A percentile compares a stretch with the other conserved stretches of the same genome.
Conservation (phyloP, 2,113 vertebrate genomes). For the Dissostichus mawsoni region DNA sequence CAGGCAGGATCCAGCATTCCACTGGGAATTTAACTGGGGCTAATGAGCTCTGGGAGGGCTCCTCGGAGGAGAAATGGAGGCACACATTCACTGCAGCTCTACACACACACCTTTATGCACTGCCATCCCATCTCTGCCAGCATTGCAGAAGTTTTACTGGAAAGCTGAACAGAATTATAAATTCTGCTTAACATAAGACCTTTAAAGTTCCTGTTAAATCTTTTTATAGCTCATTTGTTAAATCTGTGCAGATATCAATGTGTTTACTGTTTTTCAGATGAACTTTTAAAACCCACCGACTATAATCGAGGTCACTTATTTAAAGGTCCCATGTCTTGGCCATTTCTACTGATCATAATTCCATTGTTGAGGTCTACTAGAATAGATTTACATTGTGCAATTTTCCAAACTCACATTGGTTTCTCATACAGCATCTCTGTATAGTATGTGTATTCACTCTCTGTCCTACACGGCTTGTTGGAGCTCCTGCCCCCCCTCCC, state of each 20-base stretch:
- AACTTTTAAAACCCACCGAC: too few relatives aligned
- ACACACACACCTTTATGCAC: conserved; percentile 9
- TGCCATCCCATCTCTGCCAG: neutral
- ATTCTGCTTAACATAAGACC: neutral
- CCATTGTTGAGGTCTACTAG: too few relatives aligned
- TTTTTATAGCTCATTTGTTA: neutral
- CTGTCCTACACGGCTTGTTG: too few relatives aligned
- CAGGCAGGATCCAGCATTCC: conserved; percentile 73
- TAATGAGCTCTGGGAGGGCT: conserved; percentile 57
- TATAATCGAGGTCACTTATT: too few relatives aligned
- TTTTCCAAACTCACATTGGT: too few relatives aligned
- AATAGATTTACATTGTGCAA: too few relatives aligned
- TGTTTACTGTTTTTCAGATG: neutral
- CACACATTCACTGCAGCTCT: conserved; percentile 9
- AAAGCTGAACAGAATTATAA: neutral
- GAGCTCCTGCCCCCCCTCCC: too few relatives aligned
- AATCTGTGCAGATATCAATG: neutral
- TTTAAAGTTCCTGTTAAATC: too few relatives aligned
- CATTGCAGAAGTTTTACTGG: neutral
- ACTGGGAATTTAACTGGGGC: conserved; percentile 52
- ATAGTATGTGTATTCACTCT: too few relatives aligned
- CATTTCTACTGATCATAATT: too few relatives aligned
- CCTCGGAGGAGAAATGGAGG: conserved; percentile 28
- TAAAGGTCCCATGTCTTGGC: too few relatives aligned
- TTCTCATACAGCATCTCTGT: too few relatives aligned